Evolutionary conservation across 1,140 invertebrate genomes (phyloP).

Genomic region (Catajapyx aquilonaris): DNA sequence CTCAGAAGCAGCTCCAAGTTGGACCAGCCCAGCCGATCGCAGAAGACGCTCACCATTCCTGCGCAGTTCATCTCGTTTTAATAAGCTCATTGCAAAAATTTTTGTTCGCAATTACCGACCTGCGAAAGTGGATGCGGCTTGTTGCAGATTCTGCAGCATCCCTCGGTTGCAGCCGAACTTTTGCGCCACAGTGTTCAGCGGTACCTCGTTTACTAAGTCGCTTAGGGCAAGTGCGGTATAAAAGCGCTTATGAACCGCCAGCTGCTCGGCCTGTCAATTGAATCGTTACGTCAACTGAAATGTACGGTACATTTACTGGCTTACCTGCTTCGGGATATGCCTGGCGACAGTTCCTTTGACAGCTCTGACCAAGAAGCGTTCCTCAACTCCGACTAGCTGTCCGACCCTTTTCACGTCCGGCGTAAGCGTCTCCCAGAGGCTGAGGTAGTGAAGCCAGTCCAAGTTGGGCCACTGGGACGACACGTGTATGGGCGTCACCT

Average conservation of each 20-base stretch:
- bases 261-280: constrained; percentile 23
- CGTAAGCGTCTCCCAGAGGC: constrained; percentile 63
- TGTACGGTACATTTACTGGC: constrained; percentile 1
- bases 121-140: constrained; percentile 87
- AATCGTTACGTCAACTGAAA: constrained; percentile 4
- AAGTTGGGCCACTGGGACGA: constrained; percentile 52
- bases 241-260: constrained; percentile 43
- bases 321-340: constrained; percentile 25
- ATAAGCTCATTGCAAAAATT: neutral
- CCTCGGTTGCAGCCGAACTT: constrained; percentile 77
- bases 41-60: constrained; percentile 86
- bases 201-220: constrained; percentile 80
- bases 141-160: constrained; percentile 76
- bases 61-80: constrained; percentile 12
- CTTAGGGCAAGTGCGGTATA: constrained; percentile 78
- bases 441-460: constrained; percentile 74
- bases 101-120: constrained; percentile 29
- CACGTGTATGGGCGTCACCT: constrained; percentile 62
- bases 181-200: constrained; percentile 47
- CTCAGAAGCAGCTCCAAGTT: constrained; percentile 72
- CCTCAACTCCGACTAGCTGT: constrained; percentile 72
- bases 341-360: constrained; percentile 42
- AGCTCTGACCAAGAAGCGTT: constrained; percentile 63
- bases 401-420: constrained; percentile 63
- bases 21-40: constrained; percentile 77